Base-by-base conservation (phyloP, 2,888 invertebrate species). In the Augiades crinisus region DNA sequence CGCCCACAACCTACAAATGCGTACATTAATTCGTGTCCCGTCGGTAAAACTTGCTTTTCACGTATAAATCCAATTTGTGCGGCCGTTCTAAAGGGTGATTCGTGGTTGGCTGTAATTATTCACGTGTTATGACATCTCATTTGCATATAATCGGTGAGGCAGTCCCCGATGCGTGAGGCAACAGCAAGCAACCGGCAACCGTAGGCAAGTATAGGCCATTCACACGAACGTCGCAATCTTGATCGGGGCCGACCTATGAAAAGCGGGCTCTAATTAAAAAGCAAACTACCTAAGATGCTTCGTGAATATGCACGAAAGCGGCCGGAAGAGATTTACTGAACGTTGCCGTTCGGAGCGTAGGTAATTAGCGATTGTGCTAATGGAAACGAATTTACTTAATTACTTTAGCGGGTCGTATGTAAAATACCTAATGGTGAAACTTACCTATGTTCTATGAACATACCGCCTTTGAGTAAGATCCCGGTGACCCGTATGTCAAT, bases 71-170 rank as follows among this genome's bases (percentile, higher is more conserved):
- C 78, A 88, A 86, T 87, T 87, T 87, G 84, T 79, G 81, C 68
- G 81, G 62, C 75, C 75, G 76, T 75, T 75, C 78, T 77, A 86
- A 86, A 86, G 88, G 86, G 88, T 75, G 81, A 87, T 70, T 78
- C 83, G 83, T 82, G 81, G 83, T 72, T 77, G 75, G 78, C 71
- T 75, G 85, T 87, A 84, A 89, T 89, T 89, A 89, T 88, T 89
- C 89, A 88, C 79, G 70, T 87, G 86, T 89, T 89, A 89, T 89
- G 89, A 89, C 89, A 87, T 88, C 83, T 78, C 80, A 89, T 89
- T 89, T 86, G 78, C 86, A 89, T 89, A 88, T 89, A 89, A 89
- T 88, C 89, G 88, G 70, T 72, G 68, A 76, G 72, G 74, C 76
- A 78, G 79, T 67, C 75, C 73, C 62, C 75, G 75, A 76, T 85